These are phyloP conservation scores for Zeus faber DNA, from an alignment of 2,113 vertebrate genomes.

Conservation along the genomic window DNA sequence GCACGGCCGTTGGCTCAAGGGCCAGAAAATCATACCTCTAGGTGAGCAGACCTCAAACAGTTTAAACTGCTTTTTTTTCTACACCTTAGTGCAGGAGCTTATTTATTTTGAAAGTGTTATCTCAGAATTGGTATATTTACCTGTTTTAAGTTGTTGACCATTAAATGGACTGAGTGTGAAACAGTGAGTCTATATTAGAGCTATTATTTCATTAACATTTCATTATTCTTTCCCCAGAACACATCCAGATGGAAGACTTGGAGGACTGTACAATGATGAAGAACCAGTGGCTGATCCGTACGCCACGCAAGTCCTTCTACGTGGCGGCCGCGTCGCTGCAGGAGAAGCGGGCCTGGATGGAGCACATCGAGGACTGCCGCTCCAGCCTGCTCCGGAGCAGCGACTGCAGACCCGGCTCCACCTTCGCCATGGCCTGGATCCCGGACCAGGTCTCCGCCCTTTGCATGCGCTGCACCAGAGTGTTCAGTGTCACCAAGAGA, in stretches of 20 bases:
- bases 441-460: conserved; percentile 82
- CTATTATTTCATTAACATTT: too few species aligned
- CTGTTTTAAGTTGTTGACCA: background rate
- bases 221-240: too few species aligned
- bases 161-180: background rate
- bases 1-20: conserved; percentile 78
- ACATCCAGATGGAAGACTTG: conserved; percentile 80
- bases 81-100: too few species aligned
- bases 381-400: conserved; percentile 63
- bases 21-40: conserved; percentile 83
- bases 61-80: too few species aligned
- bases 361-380: conserved; percentile 82
- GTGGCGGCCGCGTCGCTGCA: conserved; percentile 79
- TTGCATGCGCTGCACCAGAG: conserved; percentile 88
- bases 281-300: conserved; percentile 91
- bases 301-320: conserved; percentile 88
- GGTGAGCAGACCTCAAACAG: too few species aligned
- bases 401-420: conserved; percentile 27
- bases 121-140: background rate
- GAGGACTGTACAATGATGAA: conserved; percentile 78
- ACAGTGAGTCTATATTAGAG: background rate
- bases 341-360: conserved; percentile 87
- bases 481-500: conserved; percentile 79
- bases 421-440: conserved; percentile 83
- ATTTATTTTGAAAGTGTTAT: background rate